Evolutionary conservation across 1,140 invertebrate genomes (phyloP), one percentile per base, ranked within the genome.

Genomic region (Adelges cooleyi): DNA sequence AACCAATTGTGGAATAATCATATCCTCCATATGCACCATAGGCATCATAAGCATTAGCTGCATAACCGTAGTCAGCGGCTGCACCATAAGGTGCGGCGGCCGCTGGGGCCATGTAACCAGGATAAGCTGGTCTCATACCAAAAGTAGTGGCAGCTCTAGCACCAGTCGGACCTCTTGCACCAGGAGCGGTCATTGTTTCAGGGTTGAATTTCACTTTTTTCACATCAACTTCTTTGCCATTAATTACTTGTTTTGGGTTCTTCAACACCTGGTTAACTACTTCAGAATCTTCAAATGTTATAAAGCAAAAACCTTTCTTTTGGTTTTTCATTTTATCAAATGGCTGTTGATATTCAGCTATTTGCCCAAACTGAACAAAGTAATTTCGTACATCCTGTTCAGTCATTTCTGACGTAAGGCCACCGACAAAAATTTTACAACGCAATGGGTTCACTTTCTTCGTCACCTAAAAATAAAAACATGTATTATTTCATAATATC

Each of bases 271-370:
- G 78, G 68, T 82, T 80, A 6, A 82, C 82, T 2, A 82, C 79
- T 50, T 82, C 79, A 66, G 80, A 80, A 5, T 80, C 79, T 49
- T 84, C 82, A 71, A 84, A 85, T 1, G 82, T 83, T 38, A 85
- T 79, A 69, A 85, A 85, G 69, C 82, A 84, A 69, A 84, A 85
- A 5, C 81, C 81, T 68, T 83, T 80, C 29, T 82, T 75, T 54
- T 84, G 81, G 70, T 84, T 84, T 71, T 84, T 85, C 67, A 78
- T 77, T 70, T 84, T 84, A 72, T 86, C 84, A 70, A 82, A 83
- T n/a, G 84, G 84, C n/a, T 82, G 77, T 71, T 86, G 83, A 17
- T 86, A 72, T 68, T 84, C 82, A 6, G 81, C 79, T 33, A 86
- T 80, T 6, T 76, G 81, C 10, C 83, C 83, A 71, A 78, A 84